phyloP scores from a whole-genome alignment of 2,113 vertebrate genomes.

The Motacilla alba region DNA sequence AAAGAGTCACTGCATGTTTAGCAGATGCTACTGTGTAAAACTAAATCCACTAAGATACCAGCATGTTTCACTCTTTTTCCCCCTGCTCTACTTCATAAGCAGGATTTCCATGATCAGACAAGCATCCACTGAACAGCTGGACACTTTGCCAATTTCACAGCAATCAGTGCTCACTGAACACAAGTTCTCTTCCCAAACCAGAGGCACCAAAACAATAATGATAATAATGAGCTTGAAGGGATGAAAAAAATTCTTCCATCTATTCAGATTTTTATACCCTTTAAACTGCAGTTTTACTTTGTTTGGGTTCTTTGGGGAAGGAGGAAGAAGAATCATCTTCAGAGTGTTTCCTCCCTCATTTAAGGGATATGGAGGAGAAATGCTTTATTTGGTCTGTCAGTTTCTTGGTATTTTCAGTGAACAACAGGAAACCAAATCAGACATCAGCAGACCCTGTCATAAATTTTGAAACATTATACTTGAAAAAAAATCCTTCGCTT shows the following conservation, averaged over 20 bases:
- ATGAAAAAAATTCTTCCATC: constrained; percentile 69
- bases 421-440: background rate
- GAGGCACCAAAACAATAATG: constrained; percentile 62
- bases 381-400: background rate
- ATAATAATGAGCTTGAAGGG: constrained; percentile 41
- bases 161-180: constrained; percentile 31
- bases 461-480: background rate
- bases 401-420: background rate
- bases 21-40: constrained; percentile 28
- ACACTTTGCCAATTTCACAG: constrained; percentile 49
- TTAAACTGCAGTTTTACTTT: background rate
- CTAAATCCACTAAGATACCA: constrained; percentile 24
- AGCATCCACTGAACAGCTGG: constrained; percentile 53
- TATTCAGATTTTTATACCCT: constrained; percentile 53
- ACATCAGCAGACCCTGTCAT: background rate
- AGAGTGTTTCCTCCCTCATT: background rate
- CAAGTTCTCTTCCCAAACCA: constrained; percentile 67
- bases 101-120: constrained; percentile 48
- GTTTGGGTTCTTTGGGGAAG: background rate
- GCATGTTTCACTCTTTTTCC: background rate
- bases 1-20: background rate
- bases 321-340: background rate
- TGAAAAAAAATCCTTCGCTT: background rate
- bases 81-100: background rate
- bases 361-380: background rate